Conservation (phyloP, 2,888 invertebrate species). For the Ariolimax columbianus region DNA sequence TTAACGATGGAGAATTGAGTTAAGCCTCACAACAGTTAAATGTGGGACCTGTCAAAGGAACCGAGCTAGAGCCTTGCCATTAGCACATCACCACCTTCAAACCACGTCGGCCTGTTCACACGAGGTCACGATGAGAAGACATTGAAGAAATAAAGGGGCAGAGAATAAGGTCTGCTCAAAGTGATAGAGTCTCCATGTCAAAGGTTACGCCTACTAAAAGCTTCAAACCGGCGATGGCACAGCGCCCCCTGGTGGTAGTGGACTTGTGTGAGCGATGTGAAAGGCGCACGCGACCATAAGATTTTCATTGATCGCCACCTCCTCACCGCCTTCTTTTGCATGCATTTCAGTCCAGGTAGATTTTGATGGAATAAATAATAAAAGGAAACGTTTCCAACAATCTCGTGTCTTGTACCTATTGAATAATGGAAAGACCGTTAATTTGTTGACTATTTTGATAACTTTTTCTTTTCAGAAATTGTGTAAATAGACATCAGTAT, state of each 20-base stretch:
- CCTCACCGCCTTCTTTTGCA: too few species aligned
- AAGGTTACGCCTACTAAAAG: constrained; percentile 31
- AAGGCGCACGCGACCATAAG: neutral
- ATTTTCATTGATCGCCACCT: neutral
- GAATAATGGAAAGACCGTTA: too few species aligned
- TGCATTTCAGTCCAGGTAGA: too few species aligned
- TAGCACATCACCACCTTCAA: constrained; percentile 8
- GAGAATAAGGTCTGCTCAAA: constrained; percentile 26
- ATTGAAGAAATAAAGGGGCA: neutral
- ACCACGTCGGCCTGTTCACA: constrained; percentile 16
- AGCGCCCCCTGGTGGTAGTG: neutral
- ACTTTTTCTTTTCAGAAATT: too few species aligned
- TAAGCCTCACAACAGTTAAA: constrained; percentile 34
- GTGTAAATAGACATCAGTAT: too few species aligned
- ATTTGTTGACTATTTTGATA: too few species aligned
- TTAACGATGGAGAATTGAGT: constrained; percentile 34
- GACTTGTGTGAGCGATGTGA: neutral
- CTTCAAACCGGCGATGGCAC: constrained; percentile 21
- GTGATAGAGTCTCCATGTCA: constrained; percentile 45
- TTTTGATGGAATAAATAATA: too few species aligned
- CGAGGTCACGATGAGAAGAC: neutral
- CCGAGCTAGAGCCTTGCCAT: constrained; percentile 3
- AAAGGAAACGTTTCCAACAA: too few species aligned
- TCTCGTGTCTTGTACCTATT: too few species aligned
- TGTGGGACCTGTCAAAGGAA: constrained; percentile 25